phyloP scores from a whole-genome alignment of 2,113 vertebrate genomes.

The Rhea pennata region DNA sequence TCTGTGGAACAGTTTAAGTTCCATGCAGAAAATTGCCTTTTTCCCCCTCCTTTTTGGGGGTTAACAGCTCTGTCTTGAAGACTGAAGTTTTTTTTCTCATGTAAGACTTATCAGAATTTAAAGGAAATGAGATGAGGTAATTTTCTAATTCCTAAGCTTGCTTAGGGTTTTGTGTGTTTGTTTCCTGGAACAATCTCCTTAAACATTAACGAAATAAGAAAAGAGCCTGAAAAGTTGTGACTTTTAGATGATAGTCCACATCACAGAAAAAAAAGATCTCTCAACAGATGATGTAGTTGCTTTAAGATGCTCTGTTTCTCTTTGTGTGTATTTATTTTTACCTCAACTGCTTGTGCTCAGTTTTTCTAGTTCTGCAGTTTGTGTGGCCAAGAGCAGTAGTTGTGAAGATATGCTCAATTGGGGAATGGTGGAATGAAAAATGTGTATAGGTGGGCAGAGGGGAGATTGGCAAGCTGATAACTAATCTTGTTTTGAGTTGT shows the following conservation, averaged over 20 bases:
- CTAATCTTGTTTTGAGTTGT: neutral
- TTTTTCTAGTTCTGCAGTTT: neutral
- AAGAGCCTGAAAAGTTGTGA: neutral
- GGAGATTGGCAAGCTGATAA: neutral
- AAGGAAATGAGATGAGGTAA: neutral
- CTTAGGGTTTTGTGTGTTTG: neutral
- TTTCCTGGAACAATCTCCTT: neutral
- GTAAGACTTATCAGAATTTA: neutral
- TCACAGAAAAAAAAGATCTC: neutral
- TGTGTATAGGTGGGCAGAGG: fast-evolving
- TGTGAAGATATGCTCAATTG: neutral
- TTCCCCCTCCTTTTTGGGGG: too few relatives aligned
- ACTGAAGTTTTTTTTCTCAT: neutral
- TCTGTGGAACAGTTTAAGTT: neutral
- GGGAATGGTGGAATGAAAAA: neutral
- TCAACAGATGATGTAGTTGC: neutral
- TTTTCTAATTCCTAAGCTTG: neutral
- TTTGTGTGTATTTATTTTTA: neutral
- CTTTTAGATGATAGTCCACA: neutral
- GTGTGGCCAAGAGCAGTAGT: neutral
- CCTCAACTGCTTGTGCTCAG: fast-evolving
- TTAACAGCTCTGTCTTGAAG: neutral
- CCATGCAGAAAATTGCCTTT: neutral
- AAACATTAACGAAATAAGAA: neutral
- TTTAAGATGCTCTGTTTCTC: neutral